phyloP scores from a whole-genome alignment of 1,140 invertebrate genomes.

The Eriosoma lanigerum region DNA sequence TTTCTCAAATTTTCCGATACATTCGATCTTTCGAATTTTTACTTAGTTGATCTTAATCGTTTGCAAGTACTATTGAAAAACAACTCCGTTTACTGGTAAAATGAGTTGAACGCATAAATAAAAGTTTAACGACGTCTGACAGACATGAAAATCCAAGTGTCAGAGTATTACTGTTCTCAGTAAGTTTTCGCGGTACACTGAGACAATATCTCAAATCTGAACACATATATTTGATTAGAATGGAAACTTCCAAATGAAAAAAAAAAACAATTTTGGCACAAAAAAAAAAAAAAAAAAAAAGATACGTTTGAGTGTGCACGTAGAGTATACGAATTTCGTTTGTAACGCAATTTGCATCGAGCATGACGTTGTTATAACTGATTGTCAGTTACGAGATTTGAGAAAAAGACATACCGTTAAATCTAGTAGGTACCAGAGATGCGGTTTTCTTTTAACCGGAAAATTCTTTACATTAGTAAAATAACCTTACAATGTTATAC shows the following conservation, averaged over 20 bases:
- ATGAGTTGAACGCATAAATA: background rate
- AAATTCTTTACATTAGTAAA: background rate
- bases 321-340: background rate
- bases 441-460: background rate
- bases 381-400: background rate
- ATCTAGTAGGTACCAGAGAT: background rate
- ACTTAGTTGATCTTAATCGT: too few species aligned
- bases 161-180: background rate
- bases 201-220: too few species aligned
- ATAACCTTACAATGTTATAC: too few species aligned
- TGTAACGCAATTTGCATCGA: background rate
- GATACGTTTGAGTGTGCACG: background rate
- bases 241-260: too few species aligned
- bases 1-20: too few species aligned
- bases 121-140: background rate
- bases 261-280: too few species aligned
- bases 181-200: too few species aligned
- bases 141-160: conserved; percentile 7
- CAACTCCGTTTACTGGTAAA: too few species aligned
- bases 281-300: too few species aligned
- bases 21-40: too few species aligned
- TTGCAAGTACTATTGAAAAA: too few species aligned
- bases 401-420: background rate
- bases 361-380: conserved; percentile 7
- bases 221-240: too few species aligned